These are phyloP conservation scores for Sminthurinus signatus DNA, from an alignment of 1,140 invertebrate genomes.

Conservation along the genomic window DNA sequence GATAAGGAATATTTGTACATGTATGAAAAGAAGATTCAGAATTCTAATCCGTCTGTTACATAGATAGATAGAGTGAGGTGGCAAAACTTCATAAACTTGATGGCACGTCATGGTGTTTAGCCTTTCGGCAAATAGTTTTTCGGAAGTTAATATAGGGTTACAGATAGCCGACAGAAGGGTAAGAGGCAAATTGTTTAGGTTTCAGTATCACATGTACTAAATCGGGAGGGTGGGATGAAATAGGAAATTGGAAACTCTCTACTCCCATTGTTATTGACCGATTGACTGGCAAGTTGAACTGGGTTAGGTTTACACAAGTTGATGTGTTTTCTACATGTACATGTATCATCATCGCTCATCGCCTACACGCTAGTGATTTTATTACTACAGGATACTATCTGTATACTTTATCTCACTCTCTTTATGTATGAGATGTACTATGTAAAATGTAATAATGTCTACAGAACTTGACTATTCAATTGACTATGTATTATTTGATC, in stretches of 20 bases:
- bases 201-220: neutral
- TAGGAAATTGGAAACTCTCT: neutral
- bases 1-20: too few species aligned
- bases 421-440: too few species aligned
- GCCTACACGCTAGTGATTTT: too few species aligned
- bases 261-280: slow-evolving; percentile 5
- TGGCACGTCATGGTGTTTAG: neutral
- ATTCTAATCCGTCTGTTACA: neutral
- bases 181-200: neutral
- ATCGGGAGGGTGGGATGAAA: neutral
- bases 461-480: too few species aligned
- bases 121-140: slow-evolving; percentile 1
- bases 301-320: too few species aligned
- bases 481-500: too few species aligned
- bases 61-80: neutral
- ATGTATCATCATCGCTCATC: too few species aligned
- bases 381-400: too few species aligned
- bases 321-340: too few species aligned
- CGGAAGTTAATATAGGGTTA: neutral
- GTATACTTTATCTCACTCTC: too few species aligned
- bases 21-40: too few species aligned
- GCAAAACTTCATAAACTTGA: slow-evolving; percentile 3
- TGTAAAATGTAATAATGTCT: too few species aligned
- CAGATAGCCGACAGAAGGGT: neutral
- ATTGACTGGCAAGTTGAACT: neutral